Conservation (phyloP, 2,797 vertebrate species). For the Lutra lutra region DNA sequence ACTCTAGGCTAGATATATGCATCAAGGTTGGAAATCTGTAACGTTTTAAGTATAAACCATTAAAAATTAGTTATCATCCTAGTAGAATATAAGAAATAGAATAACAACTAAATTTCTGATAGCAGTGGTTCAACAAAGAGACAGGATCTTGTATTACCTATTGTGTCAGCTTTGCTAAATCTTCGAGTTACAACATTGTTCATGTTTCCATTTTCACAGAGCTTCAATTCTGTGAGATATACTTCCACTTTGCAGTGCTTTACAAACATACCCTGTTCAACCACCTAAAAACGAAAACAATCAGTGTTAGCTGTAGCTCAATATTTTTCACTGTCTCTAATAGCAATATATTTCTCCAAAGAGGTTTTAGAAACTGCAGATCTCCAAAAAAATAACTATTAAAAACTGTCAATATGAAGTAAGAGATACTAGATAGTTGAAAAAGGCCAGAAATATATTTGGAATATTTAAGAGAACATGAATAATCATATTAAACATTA, state of each 20-base stretch:
- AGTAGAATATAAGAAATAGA: neutral
- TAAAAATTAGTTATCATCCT: neutral
- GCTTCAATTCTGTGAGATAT: conserved; percentile 98
- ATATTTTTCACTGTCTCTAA: conserved; percentile 28
- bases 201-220: conserved; percentile 98
- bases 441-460: conserved; percentile 48
- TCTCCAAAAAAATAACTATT: conserved; percentile 37
- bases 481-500: conserved; percentile 52
- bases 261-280: conserved; percentile 99
- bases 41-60: neutral
- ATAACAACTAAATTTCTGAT: neutral
- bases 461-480: conserved; percentile 30
- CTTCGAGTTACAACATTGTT: conserved; percentile 96
- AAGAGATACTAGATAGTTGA: neutral
- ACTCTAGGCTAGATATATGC: neutral
- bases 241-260: conserved; percentile 99
- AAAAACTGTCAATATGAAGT: conserved; percentile 37
- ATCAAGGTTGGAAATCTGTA: neutral
- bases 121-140: conserved; percentile 28
- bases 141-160: conserved; percentile 89
- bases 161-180: conserved; percentile 99
- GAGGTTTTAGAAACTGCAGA: neutral
- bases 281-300: conserved; percentile 90
- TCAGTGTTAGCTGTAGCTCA: conserved; percentile 55
- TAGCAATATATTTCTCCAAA: neutral